A percentile compares a stretch with the other conserved stretches of the same genome.
Conservation (phyloP, 1,140 invertebrate genomes). For the Wiebesia pumilae region DNA sequence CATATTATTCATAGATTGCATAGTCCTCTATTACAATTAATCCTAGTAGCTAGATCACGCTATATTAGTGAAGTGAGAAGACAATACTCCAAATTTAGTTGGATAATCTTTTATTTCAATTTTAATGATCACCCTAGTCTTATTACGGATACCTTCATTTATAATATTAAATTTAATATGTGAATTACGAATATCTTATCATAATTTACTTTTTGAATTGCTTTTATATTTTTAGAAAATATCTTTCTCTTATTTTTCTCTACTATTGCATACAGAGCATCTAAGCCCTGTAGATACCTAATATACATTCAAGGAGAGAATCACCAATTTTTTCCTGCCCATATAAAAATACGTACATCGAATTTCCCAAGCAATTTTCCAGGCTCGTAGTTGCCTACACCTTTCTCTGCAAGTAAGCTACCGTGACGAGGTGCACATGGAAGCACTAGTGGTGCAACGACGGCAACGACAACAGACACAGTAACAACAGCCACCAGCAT, state of each 20-base stretch:
- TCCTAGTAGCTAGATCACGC: background rate
- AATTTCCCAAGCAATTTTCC: slow-evolving; percentile 18
- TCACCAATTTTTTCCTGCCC: background rate
- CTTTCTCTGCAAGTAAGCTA: background rate
- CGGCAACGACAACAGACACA: background rate
- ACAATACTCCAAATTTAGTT: background rate
- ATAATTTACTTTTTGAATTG: background rate
- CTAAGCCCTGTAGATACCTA: background rate
- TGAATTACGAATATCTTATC: background rate
- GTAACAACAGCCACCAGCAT: background rate
- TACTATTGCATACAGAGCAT: background rate
- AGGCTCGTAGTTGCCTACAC: slow-evolving; percentile 1
- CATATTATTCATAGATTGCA: background rate
- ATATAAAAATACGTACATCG: slow-evolving; percentile 4
- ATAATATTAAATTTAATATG: background rate
- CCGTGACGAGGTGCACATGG: background rate
- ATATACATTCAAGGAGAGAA: background rate
- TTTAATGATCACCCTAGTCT: background rate
- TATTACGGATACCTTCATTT: background rate
- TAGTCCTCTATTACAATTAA: background rate
- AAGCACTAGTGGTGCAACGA: background rate
- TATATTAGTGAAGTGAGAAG: background rate
- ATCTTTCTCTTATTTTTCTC: background rate
- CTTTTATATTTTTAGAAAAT: background rate
- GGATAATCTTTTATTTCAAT: background rate